Evolutionary conservation across 30 jellyfish, hydroid and myxozoan genomes (phyloP).

Genomic region (Clytia hemisphaerica): DNA sequence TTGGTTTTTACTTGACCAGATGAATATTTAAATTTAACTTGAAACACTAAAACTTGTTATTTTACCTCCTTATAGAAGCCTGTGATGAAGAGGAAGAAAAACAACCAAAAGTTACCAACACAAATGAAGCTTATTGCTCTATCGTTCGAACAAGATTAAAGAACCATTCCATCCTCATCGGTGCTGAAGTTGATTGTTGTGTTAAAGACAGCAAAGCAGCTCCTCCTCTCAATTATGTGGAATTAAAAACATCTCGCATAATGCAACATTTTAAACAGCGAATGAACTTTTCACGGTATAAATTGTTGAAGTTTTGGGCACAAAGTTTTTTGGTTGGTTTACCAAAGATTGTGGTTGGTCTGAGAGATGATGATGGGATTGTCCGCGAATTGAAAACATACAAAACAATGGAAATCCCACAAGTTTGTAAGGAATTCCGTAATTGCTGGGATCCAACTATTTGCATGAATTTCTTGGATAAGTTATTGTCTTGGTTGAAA

Average conservation of each 20-base stretch:
- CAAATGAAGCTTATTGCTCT: slow-evolving; percentile 77
- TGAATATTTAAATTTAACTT: too few relatives aligned
- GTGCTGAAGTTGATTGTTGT: slow-evolving; percentile 93
- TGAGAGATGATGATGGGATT: slow-evolving; percentile 85
- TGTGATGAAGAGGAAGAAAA: neutral
- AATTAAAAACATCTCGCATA: slow-evolving; percentile 69
- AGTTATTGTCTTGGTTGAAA: slow-evolving; percentile 63
- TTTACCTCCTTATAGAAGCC: too few relatives aligned
- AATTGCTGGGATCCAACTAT: slow-evolving; percentile 59
- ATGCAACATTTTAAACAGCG: slow-evolving; percentile 36
- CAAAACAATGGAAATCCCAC: slow-evolving; percentile 56
- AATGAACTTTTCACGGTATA: slow-evolving; percentile 66
- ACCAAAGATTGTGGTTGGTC: slow-evolving; percentile 76
- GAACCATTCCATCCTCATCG: slow-evolving; percentile 62
- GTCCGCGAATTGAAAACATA: slow-evolving; percentile 40
- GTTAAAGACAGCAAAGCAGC: slow-evolving; percentile 30
- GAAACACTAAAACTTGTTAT: too few relatives aligned
- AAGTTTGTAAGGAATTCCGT: slow-evolving; percentile 28
- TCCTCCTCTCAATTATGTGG: slow-evolving; percentile 65
- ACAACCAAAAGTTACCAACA: slow-evolving; percentile 21
- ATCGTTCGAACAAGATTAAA: slow-evolving; percentile 65
- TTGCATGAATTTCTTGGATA: slow-evolving; percentile 61
- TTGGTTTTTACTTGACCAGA: too few relatives aligned
- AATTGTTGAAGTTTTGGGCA: slow-evolving; percentile 85
- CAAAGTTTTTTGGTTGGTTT: slow-evolving; percentile 90